Evolutionary conservation across 2,888 invertebrate genomes (phyloP).

Genomic region (Cylloceria caligata): DNA sequence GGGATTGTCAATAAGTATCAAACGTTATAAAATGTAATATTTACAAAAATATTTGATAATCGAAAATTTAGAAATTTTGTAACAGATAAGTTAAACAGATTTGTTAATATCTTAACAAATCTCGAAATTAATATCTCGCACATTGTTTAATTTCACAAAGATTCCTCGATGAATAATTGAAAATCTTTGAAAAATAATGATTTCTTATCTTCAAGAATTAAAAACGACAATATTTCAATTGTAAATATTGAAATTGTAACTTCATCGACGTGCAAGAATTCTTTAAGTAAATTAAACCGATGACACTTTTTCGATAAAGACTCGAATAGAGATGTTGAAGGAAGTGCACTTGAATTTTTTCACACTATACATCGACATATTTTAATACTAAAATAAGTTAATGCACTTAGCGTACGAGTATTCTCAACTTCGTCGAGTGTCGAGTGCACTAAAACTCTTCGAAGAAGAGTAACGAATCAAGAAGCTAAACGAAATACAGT

Average conservation of each 20-base stretch:
- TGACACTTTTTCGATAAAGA: background rate
- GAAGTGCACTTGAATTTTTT: slow-evolving; percentile 10
- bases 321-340: background rate
- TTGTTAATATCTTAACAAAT: too few relatives aligned
- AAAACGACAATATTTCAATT: background rate
- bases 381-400: slow-evolving; percentile 24
- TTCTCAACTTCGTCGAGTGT: slow-evolving; percentile 31
- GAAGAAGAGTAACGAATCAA: background rate
- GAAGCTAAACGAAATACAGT: background rate
- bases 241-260: background rate
- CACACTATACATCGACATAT: background rate
- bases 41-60: too few relatives aligned
- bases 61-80: too few relatives aligned
- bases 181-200: background rate
- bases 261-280: background rate
- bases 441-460: slow-evolving; percentile 40
- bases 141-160: too few relatives aligned
- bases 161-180: too few relatives aligned
- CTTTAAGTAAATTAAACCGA: background rate
- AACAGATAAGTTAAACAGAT: too few relatives aligned
- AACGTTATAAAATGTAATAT: too few relatives aligned
- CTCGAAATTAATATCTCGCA: too few relatives aligned
- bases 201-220: background rate
- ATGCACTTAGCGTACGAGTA: slow-evolving; percentile 31
- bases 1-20: too few relatives aligned